Conservation (phyloP, 2,797 vertebrate species). For the Uromys caudimaculatus region DNA sequence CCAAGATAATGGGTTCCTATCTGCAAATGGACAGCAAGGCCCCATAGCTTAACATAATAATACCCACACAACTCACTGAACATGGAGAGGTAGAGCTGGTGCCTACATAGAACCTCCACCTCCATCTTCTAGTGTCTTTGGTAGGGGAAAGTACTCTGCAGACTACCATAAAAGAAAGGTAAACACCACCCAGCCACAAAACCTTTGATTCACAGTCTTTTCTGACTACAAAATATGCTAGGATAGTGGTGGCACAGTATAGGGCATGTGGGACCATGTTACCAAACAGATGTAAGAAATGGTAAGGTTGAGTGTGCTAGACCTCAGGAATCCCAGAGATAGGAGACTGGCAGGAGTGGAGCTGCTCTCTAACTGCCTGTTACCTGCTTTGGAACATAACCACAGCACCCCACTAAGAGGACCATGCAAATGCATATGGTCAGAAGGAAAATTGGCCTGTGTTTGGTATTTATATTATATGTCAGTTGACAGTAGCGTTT, state of each 20-base stretch:
- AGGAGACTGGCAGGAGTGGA: neutral
- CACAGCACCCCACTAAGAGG: neutral
- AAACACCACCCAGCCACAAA: neutral
- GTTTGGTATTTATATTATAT: conserved; percentile 81
- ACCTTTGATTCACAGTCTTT: neutral
- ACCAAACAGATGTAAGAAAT: neutral
- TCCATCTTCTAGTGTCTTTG: neutral
- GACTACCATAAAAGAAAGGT: neutral
- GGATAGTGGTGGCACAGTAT: neutral
- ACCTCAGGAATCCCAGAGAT: neutral
- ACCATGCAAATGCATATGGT: conserved; percentile 71
- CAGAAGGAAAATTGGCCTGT: conserved; percentile 72
- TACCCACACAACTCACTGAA: neutral
- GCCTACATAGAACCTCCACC: neutral
- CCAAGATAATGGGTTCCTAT: neutral
- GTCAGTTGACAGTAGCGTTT: conserved; percentile 70
- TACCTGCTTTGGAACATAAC: neutral
- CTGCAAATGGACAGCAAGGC: neutral
- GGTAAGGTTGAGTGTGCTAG: neutral
- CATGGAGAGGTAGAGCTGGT: neutral
- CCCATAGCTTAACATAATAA: neutral
- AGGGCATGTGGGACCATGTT: neutral
- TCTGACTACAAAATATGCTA: neutral
- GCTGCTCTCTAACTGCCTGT: neutral
- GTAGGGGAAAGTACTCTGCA: neutral